A percentile compares a stretch with the other conserved stretches of the same genome.
Conservation (phyloP, 2,888 invertebrate species). For the Gastrophysa polygoni region DNA sequence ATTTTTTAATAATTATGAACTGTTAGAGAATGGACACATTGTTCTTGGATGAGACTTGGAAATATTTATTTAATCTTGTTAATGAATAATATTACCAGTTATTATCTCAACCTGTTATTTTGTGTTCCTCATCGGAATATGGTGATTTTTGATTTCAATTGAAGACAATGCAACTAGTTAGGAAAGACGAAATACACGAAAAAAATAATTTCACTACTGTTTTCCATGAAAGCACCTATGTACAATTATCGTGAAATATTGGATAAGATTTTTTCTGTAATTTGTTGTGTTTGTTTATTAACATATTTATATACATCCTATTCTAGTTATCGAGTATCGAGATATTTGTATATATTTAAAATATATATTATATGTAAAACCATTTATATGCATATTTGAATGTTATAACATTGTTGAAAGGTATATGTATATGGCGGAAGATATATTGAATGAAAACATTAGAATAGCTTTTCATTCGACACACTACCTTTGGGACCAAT, state of each 20-base stretch:
- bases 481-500: too few species aligned
- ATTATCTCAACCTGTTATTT: conserved; percentile 18
- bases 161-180: conserved; percentile 36
- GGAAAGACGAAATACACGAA: conserved; percentile 11
- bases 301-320: conserved; percentile 22
- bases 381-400: conserved; percentile 43
- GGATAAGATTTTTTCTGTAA: conserved; percentile 28
- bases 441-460: conserved; percentile 38
- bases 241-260: conserved; percentile 37
- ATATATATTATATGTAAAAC: conserved; percentile 44
- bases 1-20: neutral
- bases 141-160: conserved; percentile 37
- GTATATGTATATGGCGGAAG: conserved; percentile 45
- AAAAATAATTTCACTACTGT: conserved; percentile 44
- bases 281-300: conserved; percentile 23
- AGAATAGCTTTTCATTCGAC: neutral
- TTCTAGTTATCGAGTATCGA: conserved; percentile 35
- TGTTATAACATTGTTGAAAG: conserved; percentile 44
- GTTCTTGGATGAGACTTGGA: neutral
- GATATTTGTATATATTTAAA: conserved; percentile 44
- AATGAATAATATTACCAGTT: conserved; percentile 1
- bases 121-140: conserved; percentile 42
- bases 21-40: neutral
- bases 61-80: conserved; percentile 9
- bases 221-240: conserved; percentile 49